A percentile compares a stretch with the other conserved stretches of the same genome.
These are phyloP conservation scores for Pantherophis guttatus DNA, from an alignment of 2,113 vertebrate genomes.

Conservation along the genomic window DNA sequence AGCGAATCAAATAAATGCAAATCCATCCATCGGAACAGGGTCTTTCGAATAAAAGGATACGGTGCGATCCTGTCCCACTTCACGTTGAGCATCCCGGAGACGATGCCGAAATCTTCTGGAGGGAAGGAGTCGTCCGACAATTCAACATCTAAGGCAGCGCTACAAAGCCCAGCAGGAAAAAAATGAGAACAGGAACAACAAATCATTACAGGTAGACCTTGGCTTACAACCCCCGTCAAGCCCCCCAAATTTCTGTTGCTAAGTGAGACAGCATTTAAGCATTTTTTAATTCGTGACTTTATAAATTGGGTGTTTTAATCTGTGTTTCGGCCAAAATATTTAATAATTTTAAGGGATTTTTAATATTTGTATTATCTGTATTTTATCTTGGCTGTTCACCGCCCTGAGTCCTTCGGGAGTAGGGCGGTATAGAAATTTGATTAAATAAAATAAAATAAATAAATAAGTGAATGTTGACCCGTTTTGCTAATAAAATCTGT, in stretches of 20 bases:
- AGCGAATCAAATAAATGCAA: neutral
- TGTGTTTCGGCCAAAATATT: no score
- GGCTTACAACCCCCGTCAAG: no score
- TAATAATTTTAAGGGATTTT: no score
- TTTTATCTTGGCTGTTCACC: no score
- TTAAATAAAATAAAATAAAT: no score
- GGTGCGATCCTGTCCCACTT: constrained; percentile 97
- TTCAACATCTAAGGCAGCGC: constrained; percentile 92
- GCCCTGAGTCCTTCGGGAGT: no score
- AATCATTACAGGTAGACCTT: no score
- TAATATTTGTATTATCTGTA: no score
- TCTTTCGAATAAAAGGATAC: constrained; percentile 76
- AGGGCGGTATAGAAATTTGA: no score
- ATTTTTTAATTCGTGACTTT: no score
- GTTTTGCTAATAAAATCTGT: neutral
- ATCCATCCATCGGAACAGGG: neutral
- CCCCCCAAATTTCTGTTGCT: neutral
- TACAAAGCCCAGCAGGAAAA: constrained; percentile 32
- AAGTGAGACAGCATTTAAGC: neutral
- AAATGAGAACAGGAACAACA: neutral
- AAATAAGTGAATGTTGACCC: neutral
- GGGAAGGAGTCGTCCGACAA: constrained; percentile 95
- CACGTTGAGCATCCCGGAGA: constrained; percentile 93
- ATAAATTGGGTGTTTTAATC: no score
- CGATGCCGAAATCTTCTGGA: constrained; percentile 93